Evolutionary conservation across 35 echinoderm and acorn worm genomes (phyloP), one percentile per base, ranked within the genome.

Genomic region (Acanthaster planci): DNA sequence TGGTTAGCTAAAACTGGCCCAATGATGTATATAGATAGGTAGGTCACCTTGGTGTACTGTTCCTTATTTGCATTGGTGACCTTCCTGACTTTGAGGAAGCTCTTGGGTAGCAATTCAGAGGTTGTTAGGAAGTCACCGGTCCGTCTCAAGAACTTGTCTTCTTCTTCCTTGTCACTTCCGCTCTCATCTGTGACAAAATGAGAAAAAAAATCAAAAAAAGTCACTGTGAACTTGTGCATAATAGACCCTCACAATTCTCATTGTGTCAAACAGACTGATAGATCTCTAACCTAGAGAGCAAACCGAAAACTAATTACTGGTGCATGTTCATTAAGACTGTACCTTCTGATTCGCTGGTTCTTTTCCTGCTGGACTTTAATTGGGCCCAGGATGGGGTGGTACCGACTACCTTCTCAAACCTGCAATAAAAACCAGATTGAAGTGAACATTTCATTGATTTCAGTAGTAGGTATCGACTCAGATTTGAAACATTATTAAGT

Each of bases 101-200:
- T 81, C 59, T 84, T 80, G 7, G 95, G 84, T 31, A 97, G 85
- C 22, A 37, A 37, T 18, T 84, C 87, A 30, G 95, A 97, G 0
- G 87, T 67, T 1, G 95, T 90, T 76, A 97, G 36, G 60, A 93
- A 97, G n/a, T 93, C 87, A 19, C 91, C 95, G 0, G 95, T 93
- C 35, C 82, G 53, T 75, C 87, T 93, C 9, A 88, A 26, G 1
- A 97, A 78, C 29, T 75, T 67, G 21, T 92, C 68, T 42, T 78
- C 81, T n/a, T 88, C 87, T 23, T 92, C 87, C 7, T 97, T 90
- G 1, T 84, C 80, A 47, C 84, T 77, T 30, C 80, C 87, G 53
- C 89, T 92, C 1, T 89, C 82, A 53, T 86, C 86, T 77, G 34
- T 52, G 15, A 26, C 34, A n/a, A 83, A 36, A 83, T n/a, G 42